Percentiles rank a stretch among this genome's conserved stretches.
These are phyloP conservation scores for Corythornis vintsioides DNA, from an alignment of 2,113 vertebrate species.

Conservation along the genomic window DNA sequence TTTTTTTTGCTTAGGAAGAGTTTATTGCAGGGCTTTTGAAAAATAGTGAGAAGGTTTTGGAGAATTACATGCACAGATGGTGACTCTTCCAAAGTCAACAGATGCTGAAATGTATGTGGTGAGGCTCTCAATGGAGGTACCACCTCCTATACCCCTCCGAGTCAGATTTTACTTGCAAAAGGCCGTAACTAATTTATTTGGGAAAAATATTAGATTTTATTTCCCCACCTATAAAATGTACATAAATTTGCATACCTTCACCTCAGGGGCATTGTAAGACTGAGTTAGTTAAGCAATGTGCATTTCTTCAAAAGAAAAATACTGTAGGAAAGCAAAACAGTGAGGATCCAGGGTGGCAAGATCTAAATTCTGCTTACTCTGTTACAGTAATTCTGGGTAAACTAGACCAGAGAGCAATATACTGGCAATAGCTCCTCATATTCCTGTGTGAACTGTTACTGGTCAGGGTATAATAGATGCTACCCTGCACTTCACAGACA, in stretches of 20 bases:
- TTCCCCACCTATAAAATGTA: not conserved
- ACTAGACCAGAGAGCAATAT: not conserved
- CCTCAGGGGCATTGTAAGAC: not conserved
- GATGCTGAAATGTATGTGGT: not conserved
- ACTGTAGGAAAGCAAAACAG: slow-evolving; percentile 10
- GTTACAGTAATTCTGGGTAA: not conserved
- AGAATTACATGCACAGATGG: not conserved
- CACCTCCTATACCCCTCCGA: not conserved
- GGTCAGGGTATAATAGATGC: not conserved
- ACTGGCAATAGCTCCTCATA: not conserved
- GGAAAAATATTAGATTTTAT: slow-evolving; percentile 20
- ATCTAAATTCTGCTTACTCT: not conserved
- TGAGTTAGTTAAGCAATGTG: slow-evolving; percentile 25
- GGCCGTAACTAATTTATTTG: not conserved
- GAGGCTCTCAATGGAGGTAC: not conserved
- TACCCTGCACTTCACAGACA: not conserved
- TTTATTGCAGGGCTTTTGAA: not conserved
- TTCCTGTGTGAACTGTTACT: slow-evolving; percentile 8
- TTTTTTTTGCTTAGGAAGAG: not conserved
- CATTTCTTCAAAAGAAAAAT: slow-evolving; percentile 3
- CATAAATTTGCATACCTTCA: not conserved
- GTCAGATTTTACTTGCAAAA: slow-evolving; percentile 1
- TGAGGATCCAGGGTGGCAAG: not conserved
- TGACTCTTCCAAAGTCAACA: not conserved
- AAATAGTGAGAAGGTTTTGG: not conserved